Conservation (phyloP, 2,113 vertebrate species). For the Leucoraja erinaceus region DNA sequence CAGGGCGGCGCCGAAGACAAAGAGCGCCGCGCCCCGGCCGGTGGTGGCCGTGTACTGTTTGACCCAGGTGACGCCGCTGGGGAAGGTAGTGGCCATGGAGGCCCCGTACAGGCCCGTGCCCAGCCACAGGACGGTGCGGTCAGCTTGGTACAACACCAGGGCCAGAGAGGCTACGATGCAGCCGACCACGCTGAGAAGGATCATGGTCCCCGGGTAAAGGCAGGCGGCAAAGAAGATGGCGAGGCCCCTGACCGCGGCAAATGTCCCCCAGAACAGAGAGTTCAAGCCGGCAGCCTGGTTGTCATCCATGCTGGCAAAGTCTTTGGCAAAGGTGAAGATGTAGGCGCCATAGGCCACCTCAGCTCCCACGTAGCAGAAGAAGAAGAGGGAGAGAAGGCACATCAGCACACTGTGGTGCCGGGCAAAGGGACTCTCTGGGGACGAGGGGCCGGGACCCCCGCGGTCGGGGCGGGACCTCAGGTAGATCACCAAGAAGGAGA, state of each 20-base stretch:
- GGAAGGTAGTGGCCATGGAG: slow-evolving; percentile 82
- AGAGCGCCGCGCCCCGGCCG: slow-evolving; percentile 62
- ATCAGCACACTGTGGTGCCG: slow-evolving; percentile 67
- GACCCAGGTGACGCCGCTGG: slow-evolving; percentile 85
- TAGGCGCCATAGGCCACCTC: slow-evolving; percentile 87
- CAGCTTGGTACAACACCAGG: slow-evolving; percentile 63
- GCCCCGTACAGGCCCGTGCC: slow-evolving; percentile 71
- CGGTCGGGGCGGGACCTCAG: slow-evolving; percentile 45
- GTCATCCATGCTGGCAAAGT: slow-evolving; percentile 58
- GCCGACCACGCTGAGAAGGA: slow-evolving; percentile 69
- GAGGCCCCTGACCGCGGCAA: slow-evolving; percentile 67
- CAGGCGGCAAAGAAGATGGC: slow-evolving; percentile 75
- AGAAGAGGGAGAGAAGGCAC: slow-evolving; percentile 73
- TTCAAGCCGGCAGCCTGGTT: slow-evolving; percentile 70
- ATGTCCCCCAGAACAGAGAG: slow-evolving; percentile 80
- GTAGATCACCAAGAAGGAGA: slow-evolving; percentile 68
- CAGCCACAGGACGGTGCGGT: slow-evolving; percentile 60
- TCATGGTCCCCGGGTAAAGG: slow-evolving; percentile 73
- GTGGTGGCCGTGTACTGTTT: slow-evolving; percentile 83
- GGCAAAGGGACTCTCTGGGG: slow-evolving; percentile 51
- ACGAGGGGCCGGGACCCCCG: slow-evolving; percentile 46
- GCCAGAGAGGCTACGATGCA: slow-evolving; percentile 60
- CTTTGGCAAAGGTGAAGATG: slow-evolving; percentile 71
- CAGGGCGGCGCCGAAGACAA: slow-evolving; percentile 75
- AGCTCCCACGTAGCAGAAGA: slow-evolving; percentile 82